Base-by-base conservation (phyloP, 2,113 vertebrate species). In the Lasiurus cinereus region DNA sequence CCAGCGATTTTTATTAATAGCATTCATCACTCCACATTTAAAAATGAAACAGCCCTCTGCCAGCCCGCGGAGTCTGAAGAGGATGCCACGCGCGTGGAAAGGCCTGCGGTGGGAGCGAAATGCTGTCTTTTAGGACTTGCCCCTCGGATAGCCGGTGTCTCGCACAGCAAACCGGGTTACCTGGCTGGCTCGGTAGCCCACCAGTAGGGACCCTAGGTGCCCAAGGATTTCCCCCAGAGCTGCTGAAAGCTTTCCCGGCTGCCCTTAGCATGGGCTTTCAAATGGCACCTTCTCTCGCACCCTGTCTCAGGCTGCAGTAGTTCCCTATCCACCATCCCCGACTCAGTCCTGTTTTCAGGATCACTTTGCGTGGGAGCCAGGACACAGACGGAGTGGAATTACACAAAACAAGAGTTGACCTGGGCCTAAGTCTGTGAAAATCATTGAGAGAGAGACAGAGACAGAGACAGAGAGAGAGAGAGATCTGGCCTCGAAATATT, bases 21-120 rank as follows among this genome's bases (percentile, higher is more conserved):
- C 36, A 83, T 90, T 52, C 70, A 80, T 84, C 87, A 96, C 80
- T 87, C n/a, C 54, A 94, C 27, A 1, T 74, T 95, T 83, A 86
- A 92, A 96, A 96, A 97, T 59, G 94, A 96, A 97, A 94, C 14
- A 29, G 46, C 69, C 54, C 56, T 91, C 11, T 0, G 39, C 69
- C 31, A 5, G 33, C 79, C 50, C 36, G 31, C 0, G 4, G 92
- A 84, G 59, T 50, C 33, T 27, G 43, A n/a, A 70, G 69, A 67
- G n/a, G 52, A 52, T 1, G 24, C 29, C 54, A 0, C 1, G 19
- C 36, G 62, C 1, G 29, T 69, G 67, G 50, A 67, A 83, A 95
- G 93, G 87, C 87, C 94, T 2, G 88, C 76, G 64, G 46, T 76
- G 13, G 0, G 12, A 83, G 88, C n/a, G 0, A 93, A 92, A 67